A percentile compares a stretch with the other conserved stretches of the same genome.
Conservation (phyloP, 23 tunicate genomes). For the Ascidia mentula region DNA sequence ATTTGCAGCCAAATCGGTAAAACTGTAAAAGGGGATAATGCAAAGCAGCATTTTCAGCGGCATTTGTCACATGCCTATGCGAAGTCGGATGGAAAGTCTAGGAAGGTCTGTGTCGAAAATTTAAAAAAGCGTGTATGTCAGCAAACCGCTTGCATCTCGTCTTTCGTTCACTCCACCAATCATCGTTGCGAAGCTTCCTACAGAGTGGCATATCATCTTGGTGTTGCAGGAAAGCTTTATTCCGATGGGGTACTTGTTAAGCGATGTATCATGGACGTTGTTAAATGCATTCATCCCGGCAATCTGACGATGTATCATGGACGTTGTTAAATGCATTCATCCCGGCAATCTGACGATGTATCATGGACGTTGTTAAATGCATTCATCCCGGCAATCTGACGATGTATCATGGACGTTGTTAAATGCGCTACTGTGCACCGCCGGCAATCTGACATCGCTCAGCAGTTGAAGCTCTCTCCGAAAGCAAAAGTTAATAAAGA, state of each 20-base stretch:
- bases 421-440: constrained; percentile 25
- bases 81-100: not conserved
- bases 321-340: too few species aligned
- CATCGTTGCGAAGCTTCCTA: constrained; percentile 37
- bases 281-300: too few species aligned
- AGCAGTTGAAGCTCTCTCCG: constrained; percentile 17
- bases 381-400: constrained; percentile 46
- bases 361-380: constrained; percentile 37
- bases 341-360: too few species aligned
- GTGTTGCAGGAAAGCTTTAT: constrained; percentile 26
- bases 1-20: too few species aligned
- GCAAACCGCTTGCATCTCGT: constrained; percentile 33
- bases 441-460: constrained; percentile 23
- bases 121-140: constrained; percentile 30
- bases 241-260: constrained; percentile 17
- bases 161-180: constrained; percentile 27
- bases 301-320: too few species aligned
- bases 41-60: too few species aligned
- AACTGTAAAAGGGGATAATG: too few species aligned
- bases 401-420: constrained; percentile 9
- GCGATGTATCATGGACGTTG: constrained; percentile 29
- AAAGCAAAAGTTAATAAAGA: constrained; percentile 17
- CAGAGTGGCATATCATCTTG: constrained; percentile 54
- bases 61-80: too few species aligned
- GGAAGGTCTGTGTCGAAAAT: constrained; percentile 12